Conservation (phyloP, 2,797 vertebrate genomes). For the Galago senegalensis region DNA sequence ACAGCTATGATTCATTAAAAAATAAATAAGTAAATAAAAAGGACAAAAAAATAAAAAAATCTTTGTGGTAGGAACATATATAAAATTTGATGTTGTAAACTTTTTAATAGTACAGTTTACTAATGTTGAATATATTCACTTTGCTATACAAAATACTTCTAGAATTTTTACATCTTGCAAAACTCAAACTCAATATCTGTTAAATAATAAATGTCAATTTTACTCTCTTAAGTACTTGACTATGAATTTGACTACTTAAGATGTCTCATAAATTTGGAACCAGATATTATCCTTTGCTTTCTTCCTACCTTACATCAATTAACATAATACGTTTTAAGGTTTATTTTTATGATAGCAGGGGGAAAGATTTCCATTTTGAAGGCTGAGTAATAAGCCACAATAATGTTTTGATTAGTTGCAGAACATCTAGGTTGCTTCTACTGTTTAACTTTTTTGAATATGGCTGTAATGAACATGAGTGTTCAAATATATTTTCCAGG, state of each 20-base stretch:
- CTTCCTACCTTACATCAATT: not conserved
- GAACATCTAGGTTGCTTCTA: not conserved
- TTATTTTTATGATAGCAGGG: not conserved
- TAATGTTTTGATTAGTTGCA: not conserved
- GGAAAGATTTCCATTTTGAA: not conserved
- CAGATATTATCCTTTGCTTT: not conserved
- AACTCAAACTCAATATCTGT: not conserved
- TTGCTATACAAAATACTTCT: not conserved
- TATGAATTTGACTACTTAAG: not conserved
- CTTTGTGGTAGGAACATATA: too few species aligned
- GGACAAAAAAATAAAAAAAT: too few species aligned
- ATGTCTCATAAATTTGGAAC: not conserved
- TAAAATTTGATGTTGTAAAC: not conserved
- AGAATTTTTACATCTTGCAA: not conserved
- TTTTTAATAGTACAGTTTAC: not conserved
- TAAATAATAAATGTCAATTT: not conserved
- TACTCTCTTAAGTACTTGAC: not conserved
- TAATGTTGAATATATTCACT: not conserved
- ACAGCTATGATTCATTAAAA: too few species aligned
- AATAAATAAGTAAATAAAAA: too few species aligned
- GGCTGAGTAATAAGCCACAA: not conserved
- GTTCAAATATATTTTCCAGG: not conserved
- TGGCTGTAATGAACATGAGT: not conserved
- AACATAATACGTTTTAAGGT: not conserved
- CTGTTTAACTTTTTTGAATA: not conserved